These are phyloP conservation scores for Trachythela sp. DNA, from an alignment of 64 coral and sea anemone species.

Conservation along the genomic window DNA sequence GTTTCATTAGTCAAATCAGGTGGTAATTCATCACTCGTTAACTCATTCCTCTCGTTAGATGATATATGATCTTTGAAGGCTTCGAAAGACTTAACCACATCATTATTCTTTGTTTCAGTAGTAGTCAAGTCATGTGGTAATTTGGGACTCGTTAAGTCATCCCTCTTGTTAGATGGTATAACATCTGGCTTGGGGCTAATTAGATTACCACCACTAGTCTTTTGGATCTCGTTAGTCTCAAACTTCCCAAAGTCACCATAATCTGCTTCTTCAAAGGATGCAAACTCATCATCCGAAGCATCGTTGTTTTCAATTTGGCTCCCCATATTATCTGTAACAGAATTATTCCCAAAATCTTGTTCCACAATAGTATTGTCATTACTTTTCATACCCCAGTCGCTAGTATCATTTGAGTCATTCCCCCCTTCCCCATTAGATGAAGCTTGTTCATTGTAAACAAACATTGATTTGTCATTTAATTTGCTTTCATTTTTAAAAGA, in stretches of 20 bases:
- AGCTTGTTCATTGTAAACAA: background rate
- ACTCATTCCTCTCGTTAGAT: background rate
- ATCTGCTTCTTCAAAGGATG: background rate
- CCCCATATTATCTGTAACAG: background rate
- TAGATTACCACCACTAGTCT: background rate
- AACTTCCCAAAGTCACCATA: background rate
- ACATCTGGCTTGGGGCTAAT: background rate
- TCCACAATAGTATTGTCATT: background rate
- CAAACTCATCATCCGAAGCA: background rate
- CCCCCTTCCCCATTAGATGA: background rate
- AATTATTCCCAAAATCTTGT: background rate
- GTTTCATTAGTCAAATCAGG: background rate
- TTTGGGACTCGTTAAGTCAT: background rate
- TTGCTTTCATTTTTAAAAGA: background rate
- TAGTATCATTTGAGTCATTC: background rate
- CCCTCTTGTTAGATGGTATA: background rate
- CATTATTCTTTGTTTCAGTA: background rate
- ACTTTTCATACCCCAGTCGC: background rate
- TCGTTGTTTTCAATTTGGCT: background rate
- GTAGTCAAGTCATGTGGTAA: background rate
- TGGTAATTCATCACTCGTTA: background rate
- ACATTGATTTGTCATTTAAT: background rate
- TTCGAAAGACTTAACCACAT: background rate
- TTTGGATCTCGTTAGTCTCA: background rate
- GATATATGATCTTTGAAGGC: background rate